Base-by-base conservation (phyloP, 1,140 invertebrate species). In the Bombus pyrosoma region DNA sequence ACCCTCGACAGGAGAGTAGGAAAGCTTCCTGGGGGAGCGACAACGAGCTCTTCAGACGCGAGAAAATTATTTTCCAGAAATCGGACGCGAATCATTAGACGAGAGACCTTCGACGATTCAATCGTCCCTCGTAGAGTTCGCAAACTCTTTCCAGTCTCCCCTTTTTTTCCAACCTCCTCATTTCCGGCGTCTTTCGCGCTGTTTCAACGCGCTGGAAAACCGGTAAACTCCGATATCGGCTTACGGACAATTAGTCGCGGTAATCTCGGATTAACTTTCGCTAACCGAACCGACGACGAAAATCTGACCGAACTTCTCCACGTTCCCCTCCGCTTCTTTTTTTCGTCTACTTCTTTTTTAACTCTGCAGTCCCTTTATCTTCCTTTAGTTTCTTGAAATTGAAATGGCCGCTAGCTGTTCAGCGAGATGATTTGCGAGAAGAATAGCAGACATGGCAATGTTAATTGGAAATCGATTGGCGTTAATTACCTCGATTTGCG, bases 51-150 rank as follows among this genome's bases (percentile, higher is more conserved):
- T 74, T 25, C 69, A 82, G 80, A 82, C 69, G 80, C 80, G 71
- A 83, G 81, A 77, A 77, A 83, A 77, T 76, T 68, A 77, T 83
- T 76, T 77, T 76, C 72, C 59, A 76, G 72, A 68, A 83, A 83
- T 83, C 81, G 80, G 71, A 82, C 57, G 71, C 69, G 80, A 75
- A 37, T 82, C 81, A 64, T 82, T 82, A 82, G 71, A 41, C 66
- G 39, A 34, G 5, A 10, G 32, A 69, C 68, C 37, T 37, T 28
- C 3, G 18, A 22, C 25, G 39, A 53, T 64, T 62, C 73, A n/a
- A 41, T 73, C 68, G 34, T 37, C n/a, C 37, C 79, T 47, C 41
- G 1, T 41, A 4, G 34, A 81, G 57, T 82, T 82, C 53, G 72
- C 32, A 66, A 76, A 76, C 73, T 68, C 73, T 77, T 77, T 59